phyloP scores from a whole-genome alignment of 2,113 vertebrate genomes.

The Nycticebus coucang region DNA sequence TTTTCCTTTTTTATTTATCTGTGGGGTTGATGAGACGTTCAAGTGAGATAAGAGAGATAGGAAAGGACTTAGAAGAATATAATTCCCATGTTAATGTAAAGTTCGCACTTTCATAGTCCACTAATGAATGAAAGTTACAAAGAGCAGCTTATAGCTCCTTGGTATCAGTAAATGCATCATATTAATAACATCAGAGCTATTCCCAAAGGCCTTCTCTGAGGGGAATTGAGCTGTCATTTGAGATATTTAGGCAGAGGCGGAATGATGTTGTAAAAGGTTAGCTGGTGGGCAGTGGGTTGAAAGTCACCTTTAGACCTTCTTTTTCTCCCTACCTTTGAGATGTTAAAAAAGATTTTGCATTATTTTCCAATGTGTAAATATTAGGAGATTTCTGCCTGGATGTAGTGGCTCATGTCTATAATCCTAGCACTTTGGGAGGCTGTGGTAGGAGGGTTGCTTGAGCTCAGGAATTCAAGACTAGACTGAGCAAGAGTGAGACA shows the following conservation, averaged over 20 bases:
- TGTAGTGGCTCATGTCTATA: too few relatives aligned
- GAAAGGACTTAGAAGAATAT: constrained; percentile 26
- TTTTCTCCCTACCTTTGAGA: neutral
- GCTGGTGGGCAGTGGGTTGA: neutral
- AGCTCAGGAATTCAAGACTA: too few relatives aligned
- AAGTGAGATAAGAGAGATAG: neutral
- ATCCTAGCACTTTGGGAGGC: too few relatives aligned
- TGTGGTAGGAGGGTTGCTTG: too few relatives aligned
- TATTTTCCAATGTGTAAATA: neutral
- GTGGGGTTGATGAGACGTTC: neutral
- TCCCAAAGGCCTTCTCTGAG: neutral
- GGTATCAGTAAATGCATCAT: neutral
- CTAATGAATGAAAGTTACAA: neutral
- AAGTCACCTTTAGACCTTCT: neutral
- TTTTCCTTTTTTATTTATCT: neutral
- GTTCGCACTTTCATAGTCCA: constrained; percentile 22
- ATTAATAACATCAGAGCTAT: neutral
- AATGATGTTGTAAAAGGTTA: neutral
- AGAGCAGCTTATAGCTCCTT: neutral
- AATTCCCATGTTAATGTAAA: constrained; percentile 30
- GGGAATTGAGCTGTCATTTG: neutral
- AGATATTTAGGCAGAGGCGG: neutral
- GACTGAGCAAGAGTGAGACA: too few relatives aligned
- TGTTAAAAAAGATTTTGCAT: constrained; percentile 30
- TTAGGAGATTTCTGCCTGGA: neutral